Base-by-base conservation (phyloP, 2,797 vertebrate genomes). In the Lutjanus argentimaculatus region DNA sequence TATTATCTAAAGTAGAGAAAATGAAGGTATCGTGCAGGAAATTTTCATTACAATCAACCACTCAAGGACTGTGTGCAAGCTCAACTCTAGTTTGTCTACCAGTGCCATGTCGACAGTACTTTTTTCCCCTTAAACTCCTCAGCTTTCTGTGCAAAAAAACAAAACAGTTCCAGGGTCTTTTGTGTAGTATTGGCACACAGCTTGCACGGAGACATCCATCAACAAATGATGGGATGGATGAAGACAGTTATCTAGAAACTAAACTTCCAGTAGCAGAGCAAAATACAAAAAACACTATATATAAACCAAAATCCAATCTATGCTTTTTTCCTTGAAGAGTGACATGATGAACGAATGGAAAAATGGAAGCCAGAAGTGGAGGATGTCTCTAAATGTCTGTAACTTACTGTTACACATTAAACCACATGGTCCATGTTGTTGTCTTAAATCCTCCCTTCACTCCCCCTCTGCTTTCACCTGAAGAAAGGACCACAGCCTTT, bases 1-100 rank as follows among this genome's bases (percentile, higher is more conserved):
- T 57, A 55, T 85, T 76, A 71, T 53, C 73, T 56, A 48, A 71
- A 78, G 58, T 8, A 66, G 43, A 67, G 17, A 78, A 72, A 80
- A 83, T 63, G 15, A 78, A 75, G 48, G 61, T 43, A 78, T 83
- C 48, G 14, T 15, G 25, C 30, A 52, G 1, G 2, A 48, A 57
- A 56, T 62, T 56, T 72, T 69, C 36, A 12, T n/a, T 21, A 7
- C 17, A 7, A 70, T 84, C 61, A 51, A n/a, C 68, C 15, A 6
- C 17, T 40, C n/a, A 22, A 25, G 12, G 53, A 46, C 10, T 12
- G 45, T 14, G 11, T 46, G 45, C 45, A 13, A 12, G 11, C 11
- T 12, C 2, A 45, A 45, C 43, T 45, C 9, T 10, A 5, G 8
- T 42, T 52, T 21, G 13, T 21, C 36, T n/a, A 16, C 14, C 36